Evolutionary conservation across 2,113 vertebrate genomes (phyloP).

Genomic region (Siphamia tubifer): DNA sequence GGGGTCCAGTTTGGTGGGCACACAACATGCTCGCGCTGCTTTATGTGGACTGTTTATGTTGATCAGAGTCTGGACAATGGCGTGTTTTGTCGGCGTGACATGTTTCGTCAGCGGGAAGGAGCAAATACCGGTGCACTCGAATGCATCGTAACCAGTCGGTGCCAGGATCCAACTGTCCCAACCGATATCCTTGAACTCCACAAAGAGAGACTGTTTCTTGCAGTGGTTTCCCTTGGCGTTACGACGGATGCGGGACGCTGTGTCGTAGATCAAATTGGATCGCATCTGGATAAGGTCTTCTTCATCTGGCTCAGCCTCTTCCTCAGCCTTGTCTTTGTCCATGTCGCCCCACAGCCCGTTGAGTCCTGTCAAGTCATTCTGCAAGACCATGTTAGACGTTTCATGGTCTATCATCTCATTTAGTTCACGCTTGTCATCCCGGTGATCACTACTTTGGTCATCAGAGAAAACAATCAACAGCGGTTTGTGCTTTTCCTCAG

Average conservation of each 20-base stretch:
- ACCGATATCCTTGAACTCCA: conserved; percentile 98
- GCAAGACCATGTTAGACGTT: conserved; percentile 70
- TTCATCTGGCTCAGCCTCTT: conserved; percentile 81
- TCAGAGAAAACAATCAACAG: conserved; percentile 95
- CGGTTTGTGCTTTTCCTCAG: conserved; percentile 88
- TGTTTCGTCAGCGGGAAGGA: conserved; percentile 92
- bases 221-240: conserved; percentile 96
- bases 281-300: conserved; percentile 93
- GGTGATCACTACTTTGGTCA: conserved; percentile 88
- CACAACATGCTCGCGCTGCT: conserved; percentile 91
- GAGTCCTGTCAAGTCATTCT: conserved; percentile 70
- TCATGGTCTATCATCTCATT: conserved; percentile 94
- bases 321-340: conserved; percentile 56
- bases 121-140: conserved; percentile 90
- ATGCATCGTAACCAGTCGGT: conserved; percentile 91
- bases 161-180: conserved; percentile 99
- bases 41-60: conserved; percentile 93
- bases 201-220: conserved; percentile 90
- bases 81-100: conserved; percentile 94
- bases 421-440: conserved; percentile 87
- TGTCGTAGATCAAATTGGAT: conserved; percentile 96
- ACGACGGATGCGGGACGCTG: conserved; percentile 89
- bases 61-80: conserved; percentile 92
- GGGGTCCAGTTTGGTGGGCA: conserved; percentile 95
- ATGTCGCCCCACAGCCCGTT: conserved; percentile 61